These are phyloP conservation scores for Ptychochromis oligacanthus DNA, from an alignment of 2,113 vertebrate genomes.

Conservation along the genomic window DNA sequence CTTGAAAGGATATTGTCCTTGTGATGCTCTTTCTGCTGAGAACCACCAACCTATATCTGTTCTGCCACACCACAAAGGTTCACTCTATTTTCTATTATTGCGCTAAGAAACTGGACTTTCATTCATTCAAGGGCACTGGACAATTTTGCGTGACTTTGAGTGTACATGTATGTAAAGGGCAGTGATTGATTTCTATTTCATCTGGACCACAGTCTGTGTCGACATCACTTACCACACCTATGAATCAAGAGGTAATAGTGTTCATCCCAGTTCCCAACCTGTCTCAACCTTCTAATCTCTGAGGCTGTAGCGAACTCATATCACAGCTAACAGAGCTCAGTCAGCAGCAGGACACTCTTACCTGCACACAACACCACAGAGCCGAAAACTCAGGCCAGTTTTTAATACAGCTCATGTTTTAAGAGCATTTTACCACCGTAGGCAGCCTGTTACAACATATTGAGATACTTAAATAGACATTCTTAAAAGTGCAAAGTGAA, in stretches of 20 bases:
- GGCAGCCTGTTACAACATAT: neutral
- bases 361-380: neutral
- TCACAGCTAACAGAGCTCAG: constrained; percentile 20
- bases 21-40: neutral
- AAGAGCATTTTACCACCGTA: neutral
- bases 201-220: constrained; percentile 55
- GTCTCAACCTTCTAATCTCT: constrained; percentile 48
- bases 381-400: neutral
- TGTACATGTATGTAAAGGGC: constrained; percentile 13
- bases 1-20: constrained; percentile 15
- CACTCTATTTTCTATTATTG: constrained; percentile 50
- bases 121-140: constrained; percentile 28
- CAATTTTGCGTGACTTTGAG: neutral
- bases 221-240: constrained; percentile 52
- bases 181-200: constrained; percentile 67
- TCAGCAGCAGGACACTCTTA: constrained; percentile 1
- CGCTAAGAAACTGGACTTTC: constrained; percentile 33
- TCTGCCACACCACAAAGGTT: constrained; percentile 26
- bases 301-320: constrained; percentile 38
- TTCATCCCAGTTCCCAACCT: constrained; percentile 11
- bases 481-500: neutral
- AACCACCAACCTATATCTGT: constrained; percentile 21
- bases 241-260: constrained; percentile 69
- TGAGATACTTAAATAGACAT: too few relatives aligned
- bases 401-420: neutral